Conservation (phyloP, 2,113 vertebrate species). For the Pangasianodon hypophthalmus region DNA sequence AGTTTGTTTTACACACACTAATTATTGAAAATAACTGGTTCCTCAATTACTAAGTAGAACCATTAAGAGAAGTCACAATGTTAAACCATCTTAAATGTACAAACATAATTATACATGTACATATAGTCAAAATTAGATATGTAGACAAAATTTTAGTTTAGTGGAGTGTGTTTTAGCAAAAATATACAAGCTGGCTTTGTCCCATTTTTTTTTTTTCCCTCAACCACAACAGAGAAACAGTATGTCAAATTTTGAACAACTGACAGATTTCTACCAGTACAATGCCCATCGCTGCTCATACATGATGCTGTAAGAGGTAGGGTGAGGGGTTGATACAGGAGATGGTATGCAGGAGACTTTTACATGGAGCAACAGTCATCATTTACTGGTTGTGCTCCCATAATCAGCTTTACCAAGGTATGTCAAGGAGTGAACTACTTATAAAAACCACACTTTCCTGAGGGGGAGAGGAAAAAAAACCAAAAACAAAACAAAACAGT, state of each 20-base stretch:
- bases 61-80: background rate
- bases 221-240: background rate
- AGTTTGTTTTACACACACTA: conserved; percentile 3
- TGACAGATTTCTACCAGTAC: background rate
- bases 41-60: background rate
- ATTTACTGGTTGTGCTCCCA: background rate
- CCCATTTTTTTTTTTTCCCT: background rate
- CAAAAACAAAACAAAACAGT: background rate
- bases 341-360: background rate
- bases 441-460: too few relatives aligned
- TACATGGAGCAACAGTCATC: background rate
- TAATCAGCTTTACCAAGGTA: background rate
- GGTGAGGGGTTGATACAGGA: too few relatives aligned
- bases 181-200: background rate
- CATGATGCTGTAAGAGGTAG: background rate
- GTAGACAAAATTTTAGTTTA: background rate
- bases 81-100: background rate
- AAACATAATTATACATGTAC: background rate
- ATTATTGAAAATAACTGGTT: conserved; percentile 19
- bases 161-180: background rate
- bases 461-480: too few relatives aligned
- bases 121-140: background rate
- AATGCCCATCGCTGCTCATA: background rate
- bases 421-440: background rate
- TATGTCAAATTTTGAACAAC: background rate